Base-by-base conservation (phyloP, 2,888 invertebrate species). In the Oxyteleia sp. region DNA sequence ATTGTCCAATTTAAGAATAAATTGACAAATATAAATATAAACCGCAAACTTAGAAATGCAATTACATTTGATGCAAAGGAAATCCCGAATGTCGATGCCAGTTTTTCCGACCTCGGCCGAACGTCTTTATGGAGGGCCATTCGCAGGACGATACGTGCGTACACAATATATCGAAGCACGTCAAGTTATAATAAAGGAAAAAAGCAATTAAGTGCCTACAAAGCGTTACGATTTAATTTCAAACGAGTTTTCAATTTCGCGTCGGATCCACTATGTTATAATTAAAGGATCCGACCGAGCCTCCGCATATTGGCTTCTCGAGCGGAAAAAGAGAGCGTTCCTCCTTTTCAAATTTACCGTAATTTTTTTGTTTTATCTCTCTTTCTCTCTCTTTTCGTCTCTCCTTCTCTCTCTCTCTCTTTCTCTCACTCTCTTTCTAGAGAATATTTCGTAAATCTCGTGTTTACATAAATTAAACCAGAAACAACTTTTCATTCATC, bases 151-250 rank as follows among this genome's bases (percentile, higher is more conserved):
- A 15, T 18, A 11, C 10, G 20, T 10, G 8, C 18, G 26, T 26
- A 13, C 16, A 63, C 47, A 63, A 47, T 47, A 43, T 32, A n/a
- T 47, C 41, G 51, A 49, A 16, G 66, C 51, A 66, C 51, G 16
- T 35, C 49, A 23, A 47, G 29, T 18, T 8, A 20, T 49, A 64
- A 64, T 82, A 69, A 85, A 69, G 63, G 86, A 85, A 84, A 83
- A 75, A 76, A 68, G 59, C 78, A 85, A 86, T 87, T 85, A 87
- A 84, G 85, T 55, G 68, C 71, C 78, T 57, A 71, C 82, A 66
- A 82, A 84, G 88, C 88, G 86, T 88, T 88, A 87, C 85, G 82
- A 84, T 86, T 88, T 87, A 84, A 86, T 86, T 85, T 82, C 68
- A 75, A 64, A 55, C 64, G 68, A 64, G 72, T 81, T 86, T 84